Percentiles rank a stretch among this genome's conserved stretches.
These are phyloP conservation scores for Oryzaephilus surinamensis DNA, from an alignment of 1,140 invertebrate species.

Conservation along the genomic window DNA sequence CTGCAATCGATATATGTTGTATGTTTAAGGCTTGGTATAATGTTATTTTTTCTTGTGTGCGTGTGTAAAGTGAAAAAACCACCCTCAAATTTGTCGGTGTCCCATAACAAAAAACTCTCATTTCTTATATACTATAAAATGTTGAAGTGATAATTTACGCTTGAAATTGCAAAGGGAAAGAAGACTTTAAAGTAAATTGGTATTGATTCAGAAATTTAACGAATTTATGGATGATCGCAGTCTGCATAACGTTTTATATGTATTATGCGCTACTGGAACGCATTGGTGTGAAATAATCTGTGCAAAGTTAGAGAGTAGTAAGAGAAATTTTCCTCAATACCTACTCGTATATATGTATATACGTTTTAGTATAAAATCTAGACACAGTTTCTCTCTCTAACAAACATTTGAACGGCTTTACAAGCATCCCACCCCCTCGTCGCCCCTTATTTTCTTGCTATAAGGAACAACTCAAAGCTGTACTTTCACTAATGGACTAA, in stretches of 20 bases:
- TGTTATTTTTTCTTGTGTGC: too few species aligned
- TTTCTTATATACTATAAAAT: too few species aligned
- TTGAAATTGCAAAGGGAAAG: too few species aligned
- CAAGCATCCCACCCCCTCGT: neutral
- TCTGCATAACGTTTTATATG: slow-evolving; percentile 15
- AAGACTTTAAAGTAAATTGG: neutral
- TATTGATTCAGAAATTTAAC: slow-evolving; percentile 11
- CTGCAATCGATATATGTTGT: too few species aligned
- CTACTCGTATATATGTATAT: too few species aligned
- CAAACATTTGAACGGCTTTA: neutral
- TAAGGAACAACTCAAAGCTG: slow-evolving; percentile 11
- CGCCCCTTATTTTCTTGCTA: neutral
- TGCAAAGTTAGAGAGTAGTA: slow-evolving; percentile 17
- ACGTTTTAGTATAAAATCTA: too few species aligned
- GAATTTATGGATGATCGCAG: slow-evolving; percentile 14
- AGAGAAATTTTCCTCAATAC: too few species aligned
- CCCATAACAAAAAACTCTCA: too few species aligned
- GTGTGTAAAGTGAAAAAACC: too few species aligned
- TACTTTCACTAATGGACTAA: slow-evolving; percentile 29
- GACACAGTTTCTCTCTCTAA: neutral
- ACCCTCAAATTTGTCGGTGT: too few species aligned
- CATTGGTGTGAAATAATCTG: slow-evolving; percentile 26
- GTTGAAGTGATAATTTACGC: too few species aligned
- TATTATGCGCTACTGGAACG: slow-evolving; percentile 15
- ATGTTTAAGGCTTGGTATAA: too few species aligned